A percentile compares a stretch with the other conserved stretches of the same genome.
phyloP scores from a whole-genome alignment of 1,140 invertebrate species.

The Ips typographus region DNA sequence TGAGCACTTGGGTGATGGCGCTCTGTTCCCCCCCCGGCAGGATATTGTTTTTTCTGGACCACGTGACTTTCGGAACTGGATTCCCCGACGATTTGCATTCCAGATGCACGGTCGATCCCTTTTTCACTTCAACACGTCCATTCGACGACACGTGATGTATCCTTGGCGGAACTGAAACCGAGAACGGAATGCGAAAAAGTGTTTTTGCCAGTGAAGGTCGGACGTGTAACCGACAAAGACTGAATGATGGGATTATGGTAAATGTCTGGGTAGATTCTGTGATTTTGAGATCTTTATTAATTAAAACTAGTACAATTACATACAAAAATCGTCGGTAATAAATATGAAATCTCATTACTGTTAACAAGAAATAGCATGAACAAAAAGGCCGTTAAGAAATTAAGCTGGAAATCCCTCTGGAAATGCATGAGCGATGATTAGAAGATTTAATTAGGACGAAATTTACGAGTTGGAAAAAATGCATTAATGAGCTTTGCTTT shows the following conservation, averaged over 20 bases:
- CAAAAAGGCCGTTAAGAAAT: conserved; percentile 5
- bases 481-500: background rate
- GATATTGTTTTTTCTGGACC: conserved; percentile 66
- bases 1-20: conserved; percentile 54
- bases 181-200: conserved; percentile 3
- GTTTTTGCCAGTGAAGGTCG: background rate
- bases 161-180: conserved; percentile 61
- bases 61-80: conserved; percentile 66
- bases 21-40: conserved; percentile 60
- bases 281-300: too few species aligned
- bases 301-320: too few species aligned
- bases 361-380: background rate
- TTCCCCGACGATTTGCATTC: conserved; percentile 67
- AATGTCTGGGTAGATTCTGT: too few species aligned
- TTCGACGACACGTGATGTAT: conserved; percentile 61
- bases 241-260: background rate
- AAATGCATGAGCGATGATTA: conserved; percentile 1
- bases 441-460: background rate
- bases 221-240: background rate
- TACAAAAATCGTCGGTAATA: too few species aligned
- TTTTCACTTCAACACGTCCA: conserved; percentile 64
- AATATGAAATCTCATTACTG: background rate
- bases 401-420: conserved; percentile 1
- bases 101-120: conserved; percentile 63
- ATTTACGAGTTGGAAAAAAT: conserved; percentile 1